Evolutionary conservation across 2,797 vertebrate species (phyloP).

Genomic region (Ammospiza maritima): DNA sequence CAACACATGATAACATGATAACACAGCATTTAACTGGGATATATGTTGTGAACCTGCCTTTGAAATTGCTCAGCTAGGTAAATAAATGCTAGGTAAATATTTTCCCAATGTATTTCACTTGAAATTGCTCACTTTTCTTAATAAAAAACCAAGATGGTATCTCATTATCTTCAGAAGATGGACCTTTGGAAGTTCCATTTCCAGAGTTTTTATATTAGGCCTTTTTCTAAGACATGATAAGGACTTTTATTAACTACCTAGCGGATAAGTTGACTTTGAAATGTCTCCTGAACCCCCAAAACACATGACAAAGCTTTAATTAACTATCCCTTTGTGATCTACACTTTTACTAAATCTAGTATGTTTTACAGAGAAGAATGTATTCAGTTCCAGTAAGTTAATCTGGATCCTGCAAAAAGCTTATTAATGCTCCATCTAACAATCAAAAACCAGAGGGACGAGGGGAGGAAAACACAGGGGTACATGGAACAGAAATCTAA

Average conservation of each 20-base stretch:
- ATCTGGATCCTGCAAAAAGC: neutral
- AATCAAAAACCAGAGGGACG: neutral
- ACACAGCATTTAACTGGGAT: neutral
- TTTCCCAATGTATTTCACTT: neutral
- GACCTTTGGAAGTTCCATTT: neutral
- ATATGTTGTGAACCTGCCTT: neutral
- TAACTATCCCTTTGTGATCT: neutral
- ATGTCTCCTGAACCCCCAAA: neutral
- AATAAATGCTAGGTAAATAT: neutral
- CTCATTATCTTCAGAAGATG: neutral
- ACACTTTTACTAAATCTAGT: neutral
- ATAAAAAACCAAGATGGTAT: neutral
- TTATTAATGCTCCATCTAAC: neutral
- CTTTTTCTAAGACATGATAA: neutral
- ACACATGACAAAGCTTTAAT: neutral
- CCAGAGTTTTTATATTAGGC: neutral
- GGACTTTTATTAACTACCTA: neutral
- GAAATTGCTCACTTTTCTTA: neutral
- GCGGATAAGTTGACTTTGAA: neutral
- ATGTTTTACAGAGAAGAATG: neutral
- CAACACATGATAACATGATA: neutral
- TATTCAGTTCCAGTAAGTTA: neutral
- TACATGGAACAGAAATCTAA: neutral
- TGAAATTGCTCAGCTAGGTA: neutral
- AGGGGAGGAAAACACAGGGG: neutral